phyloP scores from a whole-genome alignment of 2,797 vertebrate genomes.

The Rhinella marina region DNA sequence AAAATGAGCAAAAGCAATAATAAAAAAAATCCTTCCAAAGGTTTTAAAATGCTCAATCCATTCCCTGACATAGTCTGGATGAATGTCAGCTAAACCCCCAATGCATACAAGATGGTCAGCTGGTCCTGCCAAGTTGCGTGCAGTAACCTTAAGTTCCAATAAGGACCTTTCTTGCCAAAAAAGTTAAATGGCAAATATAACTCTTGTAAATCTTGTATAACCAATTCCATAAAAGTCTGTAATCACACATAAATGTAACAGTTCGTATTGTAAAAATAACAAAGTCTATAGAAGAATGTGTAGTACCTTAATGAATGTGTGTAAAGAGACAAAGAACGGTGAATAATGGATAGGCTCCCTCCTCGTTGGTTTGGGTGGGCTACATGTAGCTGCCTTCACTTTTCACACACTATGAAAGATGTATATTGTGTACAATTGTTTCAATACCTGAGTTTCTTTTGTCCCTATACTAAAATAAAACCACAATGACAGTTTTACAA shows the following conservation, averaged over 20 bases:
- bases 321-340: neutral
- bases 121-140: too few species aligned
- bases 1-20: too few species aligned
- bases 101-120: too few species aligned
- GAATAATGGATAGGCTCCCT: neutral
- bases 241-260: neutral
- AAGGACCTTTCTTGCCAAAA: too few species aligned
- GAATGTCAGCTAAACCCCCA: too few species aligned
- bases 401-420: neutral
- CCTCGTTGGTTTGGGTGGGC: too few species aligned
- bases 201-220: neutral
- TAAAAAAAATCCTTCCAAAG: too few species aligned
- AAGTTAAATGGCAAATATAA: neutral
- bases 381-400: neutral
- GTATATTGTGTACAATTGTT: neutral
- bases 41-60: too few species aligned
- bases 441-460: conserved; percentile 4
- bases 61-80: too few species aligned
- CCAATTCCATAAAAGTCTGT: neutral
- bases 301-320: neutral
- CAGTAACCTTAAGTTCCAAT: too few species aligned
- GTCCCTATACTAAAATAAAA: neutral
- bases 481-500: conserved; percentile 5
- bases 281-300: neutral
- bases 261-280: neutral